Base-by-base conservation (phyloP, 2,888 invertebrate genomes). In the Mimumesa dahlbomi region DNA sequence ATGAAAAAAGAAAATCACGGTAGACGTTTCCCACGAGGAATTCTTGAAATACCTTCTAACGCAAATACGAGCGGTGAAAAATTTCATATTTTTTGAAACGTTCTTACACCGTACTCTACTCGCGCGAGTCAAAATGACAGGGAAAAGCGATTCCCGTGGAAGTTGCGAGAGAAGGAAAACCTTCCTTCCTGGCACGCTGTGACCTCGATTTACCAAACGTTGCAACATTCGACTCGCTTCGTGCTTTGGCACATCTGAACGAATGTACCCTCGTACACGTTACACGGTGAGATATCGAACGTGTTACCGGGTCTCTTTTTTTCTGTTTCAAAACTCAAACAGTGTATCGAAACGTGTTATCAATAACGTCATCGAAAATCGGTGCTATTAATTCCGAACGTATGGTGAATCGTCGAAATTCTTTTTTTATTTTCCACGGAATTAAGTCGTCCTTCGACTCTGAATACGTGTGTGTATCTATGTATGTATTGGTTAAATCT, bases 171-270 rank as follows among this genome's bases (percentile, higher is more conserved):
- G 7, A 29, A 14, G 29, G 14, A 36, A 42, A 25, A 63, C 57
- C 14, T 36, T 45, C 31, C 57, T 57, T 9, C 40, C 38, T 42
- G 1, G 14, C 31, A 19, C 38, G 56, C 56, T 61, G 48, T 38
- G 67, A 58, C 58, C 43, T 53, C 72, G 56, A 73, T 73, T 67
- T 53, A 56, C 73, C 66, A 48, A 66, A 56, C 43, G 43, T 40
- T 40, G 43, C 50, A 49, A 61, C 46, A 40, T 36, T 43, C 61
- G 43, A 38, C 7, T 52, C 49, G n/a, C 34, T 19, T 7, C 25
- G 11, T 22, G 31, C 11, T 61, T 46, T 36, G 4, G 45, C 19
- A 18, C 31, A 6, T 59, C 13, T 43, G 14, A 46, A 25, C 43
- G 21, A 52, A 21, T 13, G 22, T 38, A 36, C 16, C 38, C n/a